phyloP scores from a whole-genome alignment of 1,140 invertebrate genomes.

The Rhopalosiphum padi region DNA sequence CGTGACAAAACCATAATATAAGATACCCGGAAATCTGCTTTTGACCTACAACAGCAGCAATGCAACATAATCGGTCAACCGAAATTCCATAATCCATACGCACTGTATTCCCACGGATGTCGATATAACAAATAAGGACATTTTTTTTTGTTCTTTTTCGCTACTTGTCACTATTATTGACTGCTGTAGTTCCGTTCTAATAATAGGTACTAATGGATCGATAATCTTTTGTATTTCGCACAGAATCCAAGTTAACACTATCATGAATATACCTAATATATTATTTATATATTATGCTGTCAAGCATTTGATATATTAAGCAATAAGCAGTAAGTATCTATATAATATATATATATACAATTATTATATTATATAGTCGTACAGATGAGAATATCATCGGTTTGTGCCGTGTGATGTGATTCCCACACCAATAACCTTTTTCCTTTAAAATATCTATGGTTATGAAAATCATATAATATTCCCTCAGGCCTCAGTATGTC shows the following conservation, averaged over 20 bases:
- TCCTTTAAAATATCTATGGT: no score
- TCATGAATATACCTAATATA: no score
- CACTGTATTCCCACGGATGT: conserved; percentile 20
- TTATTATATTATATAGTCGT: no score
- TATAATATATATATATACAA: no score
- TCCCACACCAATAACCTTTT: no score
- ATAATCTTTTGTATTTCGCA: neutral
- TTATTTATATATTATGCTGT: no score
- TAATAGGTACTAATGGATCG: neutral
- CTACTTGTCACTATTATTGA: neutral
- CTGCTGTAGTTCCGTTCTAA: neutral
- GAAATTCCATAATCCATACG: neutral
- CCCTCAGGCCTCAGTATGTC: no score
- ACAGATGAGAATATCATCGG: no score
- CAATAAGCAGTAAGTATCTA: no score
- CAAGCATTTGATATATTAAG: no score
- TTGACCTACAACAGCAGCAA: neutral
- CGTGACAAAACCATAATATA: neutral
- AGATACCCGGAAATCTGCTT: neutral
- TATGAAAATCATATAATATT: no score
- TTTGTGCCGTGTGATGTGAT: no score
- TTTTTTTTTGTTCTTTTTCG: neutral
- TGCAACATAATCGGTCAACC: neutral
- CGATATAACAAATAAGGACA: neutral
- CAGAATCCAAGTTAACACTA: neutral